Conservation (phyloP, 2,888 invertebrate species). For the Ceriagrion tenellum region DNA sequence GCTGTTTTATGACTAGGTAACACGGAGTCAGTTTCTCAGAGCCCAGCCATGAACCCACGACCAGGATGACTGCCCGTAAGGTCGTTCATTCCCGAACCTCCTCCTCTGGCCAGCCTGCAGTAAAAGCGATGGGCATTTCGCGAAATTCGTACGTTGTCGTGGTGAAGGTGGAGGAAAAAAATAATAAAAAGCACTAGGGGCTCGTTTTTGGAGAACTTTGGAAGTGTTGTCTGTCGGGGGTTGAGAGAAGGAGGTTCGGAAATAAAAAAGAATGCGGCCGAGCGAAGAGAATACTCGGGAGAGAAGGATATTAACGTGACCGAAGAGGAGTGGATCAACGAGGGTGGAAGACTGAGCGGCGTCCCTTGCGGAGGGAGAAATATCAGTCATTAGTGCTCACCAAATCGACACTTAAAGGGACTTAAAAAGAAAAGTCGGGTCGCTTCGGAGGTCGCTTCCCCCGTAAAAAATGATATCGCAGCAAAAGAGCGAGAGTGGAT, state of each 20-base stretch:
- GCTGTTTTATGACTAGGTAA: not conserved
- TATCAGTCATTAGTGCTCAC: conserved; percentile 50
- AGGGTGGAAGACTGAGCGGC: not conserved
- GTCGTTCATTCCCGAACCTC: not conserved
- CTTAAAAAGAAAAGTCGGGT: conserved; percentile 9
- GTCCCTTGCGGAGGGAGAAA: conserved; percentile 34
- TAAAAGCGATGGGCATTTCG: conserved; percentile 38
- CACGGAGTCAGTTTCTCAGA: not conserved
- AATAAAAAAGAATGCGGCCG: not conserved
- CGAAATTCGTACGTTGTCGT: conserved; percentile 14
- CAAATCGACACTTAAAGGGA: conserved; percentile 55
- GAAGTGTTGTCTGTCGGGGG: not conserved
- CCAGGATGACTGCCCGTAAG: not conserved
- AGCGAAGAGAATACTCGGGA: not conserved
- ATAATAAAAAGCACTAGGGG: not conserved
- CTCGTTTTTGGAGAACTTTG: not conserved
- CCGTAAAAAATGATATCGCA: not conserved
- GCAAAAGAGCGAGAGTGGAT: not conserved
- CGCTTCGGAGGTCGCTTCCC: not conserved
- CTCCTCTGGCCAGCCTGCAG: not conserved
- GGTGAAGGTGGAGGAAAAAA: not conserved
- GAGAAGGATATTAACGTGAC: not conserved
- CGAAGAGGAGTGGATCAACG: not conserved
- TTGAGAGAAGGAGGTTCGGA: not conserved
- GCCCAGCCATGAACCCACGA: not conserved